Percentiles rank a stretch among this genome's conserved stretches.
Conservation (phyloP, 2,113 vertebrate genomes). For the Sander lucioperca region DNA sequence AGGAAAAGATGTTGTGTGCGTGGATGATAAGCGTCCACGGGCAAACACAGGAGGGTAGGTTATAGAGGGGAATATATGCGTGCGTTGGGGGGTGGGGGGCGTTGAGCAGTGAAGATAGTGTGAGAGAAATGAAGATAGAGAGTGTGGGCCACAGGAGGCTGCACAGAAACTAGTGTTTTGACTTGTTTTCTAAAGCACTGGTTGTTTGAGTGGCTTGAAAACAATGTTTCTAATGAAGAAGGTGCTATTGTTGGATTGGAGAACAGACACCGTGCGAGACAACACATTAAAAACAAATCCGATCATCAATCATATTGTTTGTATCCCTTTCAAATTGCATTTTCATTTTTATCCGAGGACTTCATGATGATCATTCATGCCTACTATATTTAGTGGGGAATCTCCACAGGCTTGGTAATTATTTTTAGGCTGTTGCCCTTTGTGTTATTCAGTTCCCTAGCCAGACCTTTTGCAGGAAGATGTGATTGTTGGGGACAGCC, state of each 20-base stretch:
- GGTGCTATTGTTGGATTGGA: not conserved
- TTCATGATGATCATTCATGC: conserved; percentile 53
- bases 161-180: conserved; percentile 27
- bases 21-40: conserved; percentile 80
- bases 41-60: conserved; percentile 74
- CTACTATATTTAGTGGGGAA: conserved; percentile 36
- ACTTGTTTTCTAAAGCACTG: conserved; percentile 39
- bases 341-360: conserved; percentile 10
- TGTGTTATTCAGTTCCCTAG: conserved; percentile 68
- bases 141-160: conserved; percentile 40
- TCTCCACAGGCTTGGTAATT: conserved; percentile 65
- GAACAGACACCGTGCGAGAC: not conserved
- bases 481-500: conserved; percentile 77
- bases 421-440: conserved; percentile 77
- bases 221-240: conserved; percentile 45
- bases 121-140: conserved; percentile 42
- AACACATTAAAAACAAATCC: not conserved
- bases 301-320: not conserved
- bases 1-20: conserved; percentile 83
- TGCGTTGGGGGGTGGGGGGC: conserved; percentile 12
- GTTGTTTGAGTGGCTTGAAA: conserved; percentile 32
- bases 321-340: not conserved
- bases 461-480: conserved; percentile 62
- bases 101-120: conserved; percentile 7
- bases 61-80: conserved; percentile 42